Evolutionary conservation across 2,888 invertebrate species (phyloP).

Genomic region (Caenorhabditis uteleia): DNA sequence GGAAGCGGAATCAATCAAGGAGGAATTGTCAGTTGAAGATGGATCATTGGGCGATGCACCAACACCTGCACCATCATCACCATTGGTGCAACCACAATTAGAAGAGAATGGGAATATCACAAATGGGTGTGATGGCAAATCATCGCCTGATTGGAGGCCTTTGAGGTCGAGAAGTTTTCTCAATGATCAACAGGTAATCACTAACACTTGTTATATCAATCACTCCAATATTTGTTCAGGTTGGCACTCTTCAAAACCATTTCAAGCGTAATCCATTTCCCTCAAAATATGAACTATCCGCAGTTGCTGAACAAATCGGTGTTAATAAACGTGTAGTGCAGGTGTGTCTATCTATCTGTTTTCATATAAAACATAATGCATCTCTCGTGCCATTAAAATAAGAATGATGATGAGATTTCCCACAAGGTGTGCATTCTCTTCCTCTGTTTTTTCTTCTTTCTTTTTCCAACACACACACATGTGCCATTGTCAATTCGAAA

Average conservation of each 20-base stretch:
- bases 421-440: too few relatives aligned
- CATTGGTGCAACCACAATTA: too few relatives aligned
- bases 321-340: constrained; percentile 80
- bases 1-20: constrained; percentile 7
- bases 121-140: constrained; percentile 5
- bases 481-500: too few relatives aligned
- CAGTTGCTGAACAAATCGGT: constrained; percentile 81
- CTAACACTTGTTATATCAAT: background rate
- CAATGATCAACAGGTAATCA: constrained; percentile 90
- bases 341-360: constrained; percentile 44
- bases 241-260: constrained; percentile 85
- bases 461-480: too few relatives aligned
- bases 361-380: too few relatives aligned
- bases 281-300: constrained; percentile 88
- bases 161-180: constrained; percentile 84
- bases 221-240: constrained; percentile 70
- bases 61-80: constrained; percentile 16
- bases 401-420: too few relatives aligned
- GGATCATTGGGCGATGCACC: constrained; percentile 10
- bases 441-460: too few relatives aligned
- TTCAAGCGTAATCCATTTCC: constrained; percentile 90
- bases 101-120: constrained; percentile 19
- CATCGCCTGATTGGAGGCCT: constrained; percentile 61
- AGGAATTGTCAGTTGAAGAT: constrained; percentile 5
- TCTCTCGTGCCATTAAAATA: too few relatives aligned